Evolutionary conservation across 2,113 vertebrate genomes (phyloP).

Genomic region (Solenodon paradoxus): DNA sequence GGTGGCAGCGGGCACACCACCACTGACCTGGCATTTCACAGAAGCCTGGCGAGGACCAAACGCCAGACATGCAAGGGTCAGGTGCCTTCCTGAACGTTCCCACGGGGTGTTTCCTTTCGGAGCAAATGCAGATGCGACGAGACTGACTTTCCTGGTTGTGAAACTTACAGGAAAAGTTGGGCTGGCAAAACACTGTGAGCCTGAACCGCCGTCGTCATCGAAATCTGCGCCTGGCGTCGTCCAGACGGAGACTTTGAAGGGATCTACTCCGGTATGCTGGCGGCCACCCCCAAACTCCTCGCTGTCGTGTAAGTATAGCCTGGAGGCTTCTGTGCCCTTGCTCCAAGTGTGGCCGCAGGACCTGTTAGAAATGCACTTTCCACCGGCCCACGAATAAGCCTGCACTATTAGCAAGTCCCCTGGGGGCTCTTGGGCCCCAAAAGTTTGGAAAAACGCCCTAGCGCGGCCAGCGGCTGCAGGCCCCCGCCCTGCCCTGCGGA

Average conservation of each 20-base stretch:
- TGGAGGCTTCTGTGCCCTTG: background rate
- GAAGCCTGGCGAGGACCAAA: too few relatives aligned
- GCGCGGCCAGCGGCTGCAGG: background rate
- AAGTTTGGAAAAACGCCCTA: background rate
- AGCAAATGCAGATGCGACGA: background rate
- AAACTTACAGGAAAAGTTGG: background rate
- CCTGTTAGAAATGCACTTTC: background rate
- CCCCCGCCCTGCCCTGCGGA: background rate
- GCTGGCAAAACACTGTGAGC: background rate
- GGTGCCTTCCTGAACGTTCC: too few relatives aligned
- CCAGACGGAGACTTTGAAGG: background rate
- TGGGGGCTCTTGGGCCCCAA: background rate
- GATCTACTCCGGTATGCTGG: background rate
- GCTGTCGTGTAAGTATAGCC: background rate
- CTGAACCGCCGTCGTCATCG: rapidly evolving
- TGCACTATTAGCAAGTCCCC: background rate
- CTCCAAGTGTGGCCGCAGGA: background rate
- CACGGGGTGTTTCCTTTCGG: background rate
- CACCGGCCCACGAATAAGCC: too few relatives aligned
- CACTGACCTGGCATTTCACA: background rate
- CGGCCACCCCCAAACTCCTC: background rate
- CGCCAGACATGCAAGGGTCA: background rate
- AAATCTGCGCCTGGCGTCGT: background rate
- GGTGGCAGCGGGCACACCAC: too few relatives aligned
- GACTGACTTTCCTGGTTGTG: background rate